phyloP scores from a whole-genome alignment of 2,888 invertebrate species.

The Nomada fabriciana region DNA sequence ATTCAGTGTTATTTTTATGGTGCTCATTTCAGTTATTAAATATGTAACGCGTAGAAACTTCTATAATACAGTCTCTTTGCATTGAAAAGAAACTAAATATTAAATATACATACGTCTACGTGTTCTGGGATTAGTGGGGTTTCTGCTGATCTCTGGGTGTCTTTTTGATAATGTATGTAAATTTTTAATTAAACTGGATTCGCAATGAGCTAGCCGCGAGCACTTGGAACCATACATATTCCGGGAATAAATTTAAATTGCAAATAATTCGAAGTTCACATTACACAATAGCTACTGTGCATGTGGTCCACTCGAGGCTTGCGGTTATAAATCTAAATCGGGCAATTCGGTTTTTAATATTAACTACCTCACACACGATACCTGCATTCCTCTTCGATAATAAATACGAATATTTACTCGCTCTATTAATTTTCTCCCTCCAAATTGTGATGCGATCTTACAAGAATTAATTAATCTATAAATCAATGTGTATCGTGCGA shows the following conservation, averaged over 20 bases:
- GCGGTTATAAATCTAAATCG: slow-evolving; percentile 11
- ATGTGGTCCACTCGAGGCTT: background rate
- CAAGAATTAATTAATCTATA: background rate
- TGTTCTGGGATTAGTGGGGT: background rate
- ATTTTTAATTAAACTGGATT: background rate
- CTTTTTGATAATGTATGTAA: slow-evolving; percentile 6
- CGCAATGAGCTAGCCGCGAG: background rate
- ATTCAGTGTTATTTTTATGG: too few species aligned
- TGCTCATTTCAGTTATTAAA: too few species aligned
- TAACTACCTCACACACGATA: background rate
- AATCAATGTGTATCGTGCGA: background rate
- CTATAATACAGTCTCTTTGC: too few species aligned
- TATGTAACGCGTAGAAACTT: too few species aligned
- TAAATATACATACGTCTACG: too few species aligned
- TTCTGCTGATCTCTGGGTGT: background rate
- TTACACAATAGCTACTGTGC: background rate
- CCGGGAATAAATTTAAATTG: slow-evolving; percentile 23
- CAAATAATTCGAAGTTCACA: slow-evolving; percentile 11
- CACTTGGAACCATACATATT: background rate
- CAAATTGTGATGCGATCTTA: background rate
- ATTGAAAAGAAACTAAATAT: too few species aligned
- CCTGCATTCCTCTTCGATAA: background rate
- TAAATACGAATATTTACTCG: background rate
- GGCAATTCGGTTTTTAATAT: slow-evolving; percentile 1
- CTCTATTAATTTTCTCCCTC: background rate